Base-by-base conservation (phyloP, 2,888 invertebrate species). In the Nomada flava region DNA sequence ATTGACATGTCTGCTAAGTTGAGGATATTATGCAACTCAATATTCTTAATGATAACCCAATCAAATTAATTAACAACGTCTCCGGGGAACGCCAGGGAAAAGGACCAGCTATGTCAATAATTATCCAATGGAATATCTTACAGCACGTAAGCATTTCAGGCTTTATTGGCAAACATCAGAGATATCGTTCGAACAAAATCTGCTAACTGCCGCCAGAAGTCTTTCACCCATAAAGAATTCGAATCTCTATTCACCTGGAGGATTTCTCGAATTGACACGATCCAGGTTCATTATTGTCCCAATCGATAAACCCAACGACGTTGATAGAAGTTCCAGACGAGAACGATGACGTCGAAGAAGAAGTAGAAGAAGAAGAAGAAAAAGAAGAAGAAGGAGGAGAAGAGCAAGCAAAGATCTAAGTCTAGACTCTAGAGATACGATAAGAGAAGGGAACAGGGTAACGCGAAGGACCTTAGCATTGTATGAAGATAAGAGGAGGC, bases 401-500 rank as follows among this genome's bases (percentile, higher is more conserved):
- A 50, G 68, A 57, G 13, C 55, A 42, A 67, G 71, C 60, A 70
- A 63, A 79, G 67, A 18, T 79, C 57, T 47, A 53, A 47, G 60
- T 10, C 26, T 57, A 1, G 57, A 53, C 36, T 36, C 59, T 50
- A 52, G 36, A 26, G 44, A 53, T 9, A 29, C 26, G 13, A 18
- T 26, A 64, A 9, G 57, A 26, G 69, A 67, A 67, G 44, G 76
- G 52, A 29, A 64, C 59, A 65, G 55, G 77, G 71, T 59, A 79
- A 65, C 68, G 50, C 47, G 42, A 65, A 76, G 71, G 69, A 78
- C 65, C 62, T 75, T 63, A 50, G 79, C 55, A 85, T 85, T 84
- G 82, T 72, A 76, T 73, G 70, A 76, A 76, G 76, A 80, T 77
- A 80, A 84, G 77, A 70, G 78, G 20, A 57, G 57, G 59, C 36